Evolutionary conservation across 2,797 vertebrate genomes (phyloP).

Genomic region (Hoplostethus mediterraneus): DNA sequence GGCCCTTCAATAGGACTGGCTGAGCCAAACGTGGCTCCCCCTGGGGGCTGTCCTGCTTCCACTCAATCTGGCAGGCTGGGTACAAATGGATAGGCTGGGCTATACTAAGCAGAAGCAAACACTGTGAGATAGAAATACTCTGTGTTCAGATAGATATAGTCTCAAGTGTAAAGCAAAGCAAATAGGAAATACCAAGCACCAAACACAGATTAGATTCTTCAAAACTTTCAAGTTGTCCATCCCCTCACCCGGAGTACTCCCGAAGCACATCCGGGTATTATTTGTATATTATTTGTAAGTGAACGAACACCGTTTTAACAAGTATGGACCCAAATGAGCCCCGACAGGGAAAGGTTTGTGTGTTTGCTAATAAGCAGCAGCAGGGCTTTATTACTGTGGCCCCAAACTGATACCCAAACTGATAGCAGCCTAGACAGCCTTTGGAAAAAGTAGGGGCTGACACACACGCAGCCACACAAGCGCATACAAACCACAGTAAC

Average conservation of each 20-base stretch:
- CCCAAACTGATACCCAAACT: constrained; percentile 45
- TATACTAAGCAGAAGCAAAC: constrained; percentile 39
- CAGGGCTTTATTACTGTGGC: constrained; percentile 50
- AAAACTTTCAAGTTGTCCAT: constrained; percentile 17
- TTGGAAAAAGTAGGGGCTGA: not conserved
- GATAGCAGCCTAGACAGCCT: constrained; percentile 25
- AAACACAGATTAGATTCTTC: constrained; percentile 13
- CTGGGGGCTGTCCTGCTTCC: constrained; percentile 73
- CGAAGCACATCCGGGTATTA: constrained; percentile 12
- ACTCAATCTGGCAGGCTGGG: constrained; percentile 56
- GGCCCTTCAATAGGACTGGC: constrained; percentile 52
- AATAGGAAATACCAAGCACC: constrained; percentile 11
- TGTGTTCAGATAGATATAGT: constrained; percentile 6
- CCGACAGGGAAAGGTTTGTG: constrained; percentile 5
- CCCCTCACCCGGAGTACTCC: not conserved
- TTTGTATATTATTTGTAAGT: not conserved
- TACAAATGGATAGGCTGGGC: constrained; percentile 46
- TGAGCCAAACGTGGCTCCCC: constrained; percentile 67
- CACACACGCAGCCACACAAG: constrained; percentile 8
- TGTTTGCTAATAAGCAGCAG: constrained; percentile 53
- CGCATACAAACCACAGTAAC: too few relatives aligned
- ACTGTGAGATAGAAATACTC: constrained; percentile 29
- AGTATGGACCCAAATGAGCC: not conserved
- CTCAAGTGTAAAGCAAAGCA: constrained; percentile 25
- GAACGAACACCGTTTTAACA: not conserved